Base-by-base conservation (phyloP, 2,888 invertebrate species). In the Eulithis testata region DNA sequence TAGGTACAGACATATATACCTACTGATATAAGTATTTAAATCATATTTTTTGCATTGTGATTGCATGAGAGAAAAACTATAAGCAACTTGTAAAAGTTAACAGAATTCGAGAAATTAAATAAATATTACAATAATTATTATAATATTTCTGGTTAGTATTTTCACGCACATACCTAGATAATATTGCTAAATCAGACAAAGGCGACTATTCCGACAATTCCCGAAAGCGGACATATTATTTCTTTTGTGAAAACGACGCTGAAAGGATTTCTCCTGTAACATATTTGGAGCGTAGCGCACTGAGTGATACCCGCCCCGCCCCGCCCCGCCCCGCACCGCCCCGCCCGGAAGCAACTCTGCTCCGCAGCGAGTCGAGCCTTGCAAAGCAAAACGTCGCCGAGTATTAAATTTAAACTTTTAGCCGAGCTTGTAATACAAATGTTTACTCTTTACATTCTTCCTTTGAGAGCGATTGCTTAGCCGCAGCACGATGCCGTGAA, bases 221-320 rank as follows among this genome's bases (percentile, higher is more conserved):
- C 52, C 51, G 44, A 60, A 60, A 52, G 44, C 44, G 11, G 47
- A 54, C 27, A 61, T 55, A 61, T 54, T 60, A 60, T 53, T 60
- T 53, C 53, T 49, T 54, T 49, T 47, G 49, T 40, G 49, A 59
- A 43, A 53, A 50, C 54, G 43, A 37, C 45, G 54, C 44, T 64
- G 54, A 36, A 64, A 55, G 55, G 55, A 51, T 60, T 60, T 51
- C 55, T 27, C 60, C 49, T 53, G 37, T 50, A 44, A 54, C 50
- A 55, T 64, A 60, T 60, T 60, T 60, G 55, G 55, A 55, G 45
- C 55, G 55, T 45, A 64, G 44, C 59, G 50, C 27, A 21, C 43
- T n/a, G 49, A 9, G 59, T 44, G 31, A 50, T 55, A 55, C 14
- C 12, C 12, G 21, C 50, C 11, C 49, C 12, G 11, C n/a, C 44